Evolutionary conservation across 1,140 invertebrate genomes (phyloP), one percentile per base, ranked within the genome.

Genomic region (Dendroctonus ponderosae): DNA sequence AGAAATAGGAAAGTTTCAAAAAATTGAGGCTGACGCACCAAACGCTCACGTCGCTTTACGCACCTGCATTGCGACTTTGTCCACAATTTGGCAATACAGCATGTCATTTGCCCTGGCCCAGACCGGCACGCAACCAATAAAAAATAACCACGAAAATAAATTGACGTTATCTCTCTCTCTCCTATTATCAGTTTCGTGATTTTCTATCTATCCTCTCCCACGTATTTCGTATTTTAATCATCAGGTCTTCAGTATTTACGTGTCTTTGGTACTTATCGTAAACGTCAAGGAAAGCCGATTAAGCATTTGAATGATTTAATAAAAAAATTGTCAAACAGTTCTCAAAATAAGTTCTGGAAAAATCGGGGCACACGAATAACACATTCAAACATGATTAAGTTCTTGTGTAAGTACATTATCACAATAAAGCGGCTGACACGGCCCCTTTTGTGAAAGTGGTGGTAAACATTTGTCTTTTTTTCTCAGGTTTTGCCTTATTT

Each of bases 401-500:
- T 50, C 2, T 12, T 50, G 48, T 50, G 48, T 50, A 50, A 50
- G 48, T 50, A 50, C 7, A 50, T 12, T 50, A n/a, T 14, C 7
- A 7, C n/a, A 9, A 9, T 46, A 9, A 12, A 15, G 26, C 12
- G 12, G 12, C 7, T 50, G 2, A 50, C 8, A 46, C 8, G 43
- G 8, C 26, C 26, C 6, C 26, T 50, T n/a, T 7, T 11, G 6
- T 8, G 12, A 14, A 50, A 12, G 58, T 49, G 39, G 43, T 15
- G 39, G 26, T 60, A 38, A 48, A 60, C n/a, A 38, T 12, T 11
- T n/a, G 14, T 49, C 49, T 48, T 60, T 62, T 62, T 67, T 50
- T 70, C 62, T 0, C 48, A 72, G 71, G 58, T 67, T 65, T 72
- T 8, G 46, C 60, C 15, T 57, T 70, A 7, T 63, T 72, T n/a